These are phyloP conservation scores for Stegastes partitus DNA, from an alignment of 2,113 vertebrate genomes.

Conservation along the genomic window DNA sequence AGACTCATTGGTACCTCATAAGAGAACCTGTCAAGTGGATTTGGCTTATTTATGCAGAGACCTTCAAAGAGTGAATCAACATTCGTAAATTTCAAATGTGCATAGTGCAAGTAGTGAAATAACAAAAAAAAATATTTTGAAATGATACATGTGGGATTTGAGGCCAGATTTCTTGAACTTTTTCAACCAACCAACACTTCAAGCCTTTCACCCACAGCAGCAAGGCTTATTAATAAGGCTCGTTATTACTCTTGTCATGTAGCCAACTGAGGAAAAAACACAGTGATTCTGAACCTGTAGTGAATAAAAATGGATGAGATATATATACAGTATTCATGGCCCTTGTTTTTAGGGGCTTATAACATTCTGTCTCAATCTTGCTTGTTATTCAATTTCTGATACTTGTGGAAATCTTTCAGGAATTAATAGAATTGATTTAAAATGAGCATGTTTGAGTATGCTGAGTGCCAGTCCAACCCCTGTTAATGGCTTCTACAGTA, in stretches of 20 bases:
- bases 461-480: too few species aligned
- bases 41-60: slow-evolving; percentile 33
- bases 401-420: background rate
- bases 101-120: background rate
- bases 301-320: slow-evolving; percentile 7
- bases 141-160: too few species aligned
- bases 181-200: too few species aligned
- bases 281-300: background rate
- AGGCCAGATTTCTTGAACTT: too few species aligned
- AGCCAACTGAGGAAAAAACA: background rate
- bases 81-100: slow-evolving; percentile 32
- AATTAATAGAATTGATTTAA: background rate
- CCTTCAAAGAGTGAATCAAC: slow-evolving; percentile 47
- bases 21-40: slow-evolving; percentile 47
- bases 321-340: slow-evolving; percentile 25
- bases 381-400: too few species aligned
- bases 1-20: slow-evolving; percentile 56
- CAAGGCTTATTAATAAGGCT: slow-evolving; percentile 29
- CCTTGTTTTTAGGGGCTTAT: background rate
- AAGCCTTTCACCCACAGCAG: background rate
- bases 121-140: background rate
- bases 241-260: slow-evolving; percentile 38
- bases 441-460: background rate
- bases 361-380: too few species aligned
- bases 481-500: too few species aligned